phyloP scores from a whole-genome alignment of 2,888 invertebrate genomes.

The Hirtodrosophila histrioides region DNA sequence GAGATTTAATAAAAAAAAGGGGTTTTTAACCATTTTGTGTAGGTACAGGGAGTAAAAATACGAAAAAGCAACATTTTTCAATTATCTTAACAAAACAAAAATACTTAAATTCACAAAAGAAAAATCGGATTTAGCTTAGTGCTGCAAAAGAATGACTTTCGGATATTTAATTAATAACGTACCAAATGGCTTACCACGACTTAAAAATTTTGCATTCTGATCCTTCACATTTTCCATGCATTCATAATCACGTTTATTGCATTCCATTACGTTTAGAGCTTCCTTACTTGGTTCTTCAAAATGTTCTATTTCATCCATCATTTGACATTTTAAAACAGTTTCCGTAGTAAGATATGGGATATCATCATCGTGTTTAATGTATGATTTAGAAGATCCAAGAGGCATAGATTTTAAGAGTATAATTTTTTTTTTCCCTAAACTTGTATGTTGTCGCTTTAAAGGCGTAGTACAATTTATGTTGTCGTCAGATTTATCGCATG shows the following conservation, averaged over 20 bases:
- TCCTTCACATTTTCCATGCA: constrained; percentile 37
- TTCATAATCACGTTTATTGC: constrained; percentile 22
- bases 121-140: too few relatives aligned
- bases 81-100: too few relatives aligned
- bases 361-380: constrained; percentile 75
- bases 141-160: too few relatives aligned
- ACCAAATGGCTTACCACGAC: constrained; percentile 57
- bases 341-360: constrained; percentile 85
- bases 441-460: constrained; percentile 12
- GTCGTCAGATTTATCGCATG: constrained; percentile 26
- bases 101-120: too few relatives aligned
- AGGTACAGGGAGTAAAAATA: too few relatives aligned
- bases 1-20: too few relatives aligned
- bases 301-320: constrained; percentile 64
- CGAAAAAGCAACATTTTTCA: too few relatives aligned
- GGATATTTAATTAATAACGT: constrained; percentile 6
- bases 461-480: constrained; percentile 3
- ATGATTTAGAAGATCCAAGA: constrained; percentile 71
- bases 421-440: constrained; percentile 66
- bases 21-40: too few relatives aligned
- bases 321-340: constrained; percentile 84
- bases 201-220: constrained; percentile 11
- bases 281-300: constrained; percentile 36
- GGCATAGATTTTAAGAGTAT: constrained; percentile 81
- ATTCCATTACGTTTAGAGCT: constrained; percentile 13